A percentile compares a stretch with the other conserved stretches of the same genome.
Conservation (phyloP, 2,797 vertebrate species). For the Tapirus indicus region DNA sequence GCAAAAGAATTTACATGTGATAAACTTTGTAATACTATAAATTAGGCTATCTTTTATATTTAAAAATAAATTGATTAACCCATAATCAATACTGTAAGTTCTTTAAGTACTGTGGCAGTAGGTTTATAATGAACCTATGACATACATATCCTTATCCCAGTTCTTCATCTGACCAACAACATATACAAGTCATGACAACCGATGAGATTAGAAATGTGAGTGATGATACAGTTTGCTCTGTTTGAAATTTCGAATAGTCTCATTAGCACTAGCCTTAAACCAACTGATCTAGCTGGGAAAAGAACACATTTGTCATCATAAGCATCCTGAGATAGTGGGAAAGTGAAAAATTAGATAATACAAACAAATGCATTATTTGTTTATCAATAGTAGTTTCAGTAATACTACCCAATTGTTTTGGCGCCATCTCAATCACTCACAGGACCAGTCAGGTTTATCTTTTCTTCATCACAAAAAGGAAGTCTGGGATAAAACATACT, state of each 20-base stretch:
- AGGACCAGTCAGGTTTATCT: neutral
- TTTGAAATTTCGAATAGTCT: neutral
- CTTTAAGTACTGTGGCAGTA: neutral
- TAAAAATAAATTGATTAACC: neutral
- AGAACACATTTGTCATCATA: neutral
- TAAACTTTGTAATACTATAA: neutral
- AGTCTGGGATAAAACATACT: neutral
- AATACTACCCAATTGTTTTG: neutral
- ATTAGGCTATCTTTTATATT: neutral
- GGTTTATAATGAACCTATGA: neutral
- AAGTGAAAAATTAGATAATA: slow-evolving; percentile 25
- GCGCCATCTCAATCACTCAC: neutral
- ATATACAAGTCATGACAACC: neutral
- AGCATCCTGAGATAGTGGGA: neutral
- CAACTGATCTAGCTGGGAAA: neutral
- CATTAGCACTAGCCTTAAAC: neutral
- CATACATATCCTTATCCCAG: neutral
- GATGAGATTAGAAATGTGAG: neutral
- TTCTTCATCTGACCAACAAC: neutral
- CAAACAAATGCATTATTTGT: neutral
- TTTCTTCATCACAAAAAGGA: neutral
- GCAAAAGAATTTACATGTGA: slow-evolving; percentile 33
- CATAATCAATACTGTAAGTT: neutral
- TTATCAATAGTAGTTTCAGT: neutral
- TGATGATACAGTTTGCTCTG: neutral